Conservation (phyloP, 2,797 vertebrate genomes). For the Holocentrus rufus region DNA sequence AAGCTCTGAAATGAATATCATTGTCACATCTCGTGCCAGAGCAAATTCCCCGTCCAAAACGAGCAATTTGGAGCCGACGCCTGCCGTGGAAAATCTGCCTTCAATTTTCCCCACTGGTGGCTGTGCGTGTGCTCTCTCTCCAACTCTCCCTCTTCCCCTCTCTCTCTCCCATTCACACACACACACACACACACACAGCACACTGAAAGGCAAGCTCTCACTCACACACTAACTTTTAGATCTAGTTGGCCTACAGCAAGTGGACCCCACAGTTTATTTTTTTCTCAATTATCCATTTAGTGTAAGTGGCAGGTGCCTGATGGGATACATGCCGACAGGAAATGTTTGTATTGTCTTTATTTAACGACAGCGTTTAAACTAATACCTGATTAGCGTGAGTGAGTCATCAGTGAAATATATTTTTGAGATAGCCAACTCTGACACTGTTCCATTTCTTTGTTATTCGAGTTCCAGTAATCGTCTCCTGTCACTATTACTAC, state of each 20-base stretch:
- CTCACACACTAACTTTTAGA: conserved; percentile 36
- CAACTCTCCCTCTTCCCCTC: conserved; percentile 13
- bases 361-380: conserved; percentile 76
- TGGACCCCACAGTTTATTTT: conserved; percentile 84
- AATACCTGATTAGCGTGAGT: conserved; percentile 69
- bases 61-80: conserved; percentile 75
- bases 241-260: conserved; percentile 70
- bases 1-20: conserved; percentile 78
- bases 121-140: conserved; percentile 40
- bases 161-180: neutral
- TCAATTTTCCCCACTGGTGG: conserved; percentile 75
- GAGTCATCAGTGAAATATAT: conserved; percentile 42
- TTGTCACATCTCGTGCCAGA: conserved; percentile 82
- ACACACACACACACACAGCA: conserved; percentile 25
- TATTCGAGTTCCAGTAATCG: conserved; percentile 19
- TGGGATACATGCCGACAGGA: conserved; percentile 78
- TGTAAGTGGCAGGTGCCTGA: conserved; percentile 81
- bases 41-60: conserved; percentile 79
- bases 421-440: conserved; percentile 30
- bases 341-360: conserved; percentile 77
- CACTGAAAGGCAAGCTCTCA: conserved; percentile 19
- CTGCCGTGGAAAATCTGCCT: conserved; percentile 80
- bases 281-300: conserved; percentile 85
- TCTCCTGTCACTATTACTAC: neutral
- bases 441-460: conserved; percentile 32